Base-by-base conservation (phyloP, 2,888 invertebrate genomes). In the Leucophenga montana region DNA sequence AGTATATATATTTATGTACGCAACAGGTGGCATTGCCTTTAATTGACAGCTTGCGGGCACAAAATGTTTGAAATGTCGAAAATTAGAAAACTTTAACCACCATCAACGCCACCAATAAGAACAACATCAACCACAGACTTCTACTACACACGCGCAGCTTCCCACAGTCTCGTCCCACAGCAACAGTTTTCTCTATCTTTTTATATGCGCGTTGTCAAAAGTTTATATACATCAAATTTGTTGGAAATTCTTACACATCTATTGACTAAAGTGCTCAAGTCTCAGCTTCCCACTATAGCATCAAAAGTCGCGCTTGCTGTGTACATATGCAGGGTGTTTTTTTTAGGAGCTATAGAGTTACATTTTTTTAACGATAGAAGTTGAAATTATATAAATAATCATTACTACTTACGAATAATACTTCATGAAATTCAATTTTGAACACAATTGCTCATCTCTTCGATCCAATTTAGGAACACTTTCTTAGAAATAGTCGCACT, bases 21-120 rank as follows among this genome's bases (percentile, higher is more conserved):
- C 84, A 83, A 83, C 83, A 83, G 84, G 84, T 83, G 83, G 74
- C 75, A 78, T 75, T 74, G 78, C 76, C 80, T 77, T 83, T 82
- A 82, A 83, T 82, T 82, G 81, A 83, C 81, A 82, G 83, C 82
- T 83, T 75, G 78, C 71, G 79, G 83, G 79, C 81, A 83, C 82
- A 77, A 82, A 80, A 82, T 82, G 78, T 82, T 83, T 71, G 80
- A 82, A 82, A 82, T 82, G 82, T 78, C 76, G 81, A 80, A 83
- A 81, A 82, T 83, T 83, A 83, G 83, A 82, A 82, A 82, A 82
- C 82, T 82, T 83, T 82, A 82, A 48, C 46, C 46, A 64, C 62
- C 46, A 64, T 14, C 46, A 82, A 78, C 83, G 83, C 79, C 78
- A 31, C 62, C 61, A 57, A 66, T 11, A 33, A 27, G 3, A 61